Percentiles rank a stretch among this genome's conserved stretches.
These are phyloP conservation scores for Chloroclystis v-ata DNA, from an alignment of 2,888 invertebrate species.

Conservation along the genomic window DNA sequence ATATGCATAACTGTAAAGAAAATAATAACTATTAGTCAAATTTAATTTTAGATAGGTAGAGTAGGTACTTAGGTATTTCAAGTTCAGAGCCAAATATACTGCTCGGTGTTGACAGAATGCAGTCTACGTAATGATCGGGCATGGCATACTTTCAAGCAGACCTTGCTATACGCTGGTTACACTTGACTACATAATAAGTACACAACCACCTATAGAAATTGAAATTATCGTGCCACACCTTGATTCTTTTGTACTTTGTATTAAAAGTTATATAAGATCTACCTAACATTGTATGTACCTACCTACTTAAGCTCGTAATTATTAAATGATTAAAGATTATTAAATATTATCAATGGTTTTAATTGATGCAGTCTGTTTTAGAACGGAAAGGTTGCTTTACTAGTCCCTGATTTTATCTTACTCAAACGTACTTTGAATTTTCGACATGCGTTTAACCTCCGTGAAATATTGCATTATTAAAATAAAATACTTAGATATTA, in stretches of 20 bases:
- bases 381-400: background rate
- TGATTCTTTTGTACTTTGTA: conserved; percentile 35
- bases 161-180: conserved; percentile 37
- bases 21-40: conserved; percentile 1
- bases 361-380: no score
- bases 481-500: conserved; percentile 8
- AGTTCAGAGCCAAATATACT: no score
- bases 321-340: no score
- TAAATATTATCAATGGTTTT: no score
- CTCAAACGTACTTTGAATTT: conserved; percentile 11
- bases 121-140: conserved; percentile 42
- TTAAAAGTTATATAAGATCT: conserved; percentile 6
- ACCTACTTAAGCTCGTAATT: no score
- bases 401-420: conserved; percentile 2
- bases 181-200: conserved; percentile 23
- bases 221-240: conserved; percentile 36
- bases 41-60: no score
- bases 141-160: conserved; percentile 57
- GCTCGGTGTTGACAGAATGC: conserved; percentile 40
- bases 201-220: conserved; percentile 30
- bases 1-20: conserved; percentile 68
- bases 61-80: no score
- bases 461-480: conserved; percentile 15
- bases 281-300: no score
- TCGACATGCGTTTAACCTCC: conserved; percentile 14